Conservation (phyloP, 2,888 invertebrate species). For the Philereme transversata region DNA sequence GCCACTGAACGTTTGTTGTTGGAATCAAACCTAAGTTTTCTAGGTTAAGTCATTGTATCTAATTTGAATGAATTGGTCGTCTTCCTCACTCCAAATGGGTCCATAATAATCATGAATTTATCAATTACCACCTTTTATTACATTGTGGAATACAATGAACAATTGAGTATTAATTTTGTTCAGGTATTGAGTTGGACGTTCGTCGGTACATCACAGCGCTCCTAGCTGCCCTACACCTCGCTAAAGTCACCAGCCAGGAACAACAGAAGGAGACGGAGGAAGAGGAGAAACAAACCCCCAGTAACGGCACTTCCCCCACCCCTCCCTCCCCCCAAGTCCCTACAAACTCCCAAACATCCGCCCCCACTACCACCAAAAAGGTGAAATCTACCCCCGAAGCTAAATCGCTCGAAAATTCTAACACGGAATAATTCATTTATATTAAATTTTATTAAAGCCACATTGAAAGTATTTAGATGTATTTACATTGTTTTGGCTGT, state of each 20-base stretch:
- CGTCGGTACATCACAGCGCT: slow-evolving; percentile 74
- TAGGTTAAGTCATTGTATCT: too few relatives aligned
- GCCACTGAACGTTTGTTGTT: too few relatives aligned
- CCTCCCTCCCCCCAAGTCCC: slow-evolving; percentile 42
- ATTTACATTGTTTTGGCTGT: slow-evolving; percentile 66
- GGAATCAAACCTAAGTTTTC: too few relatives aligned
- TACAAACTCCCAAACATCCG: slow-evolving; percentile 41
- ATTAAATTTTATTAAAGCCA: slow-evolving; percentile 49
- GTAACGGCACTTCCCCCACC: slow-evolving; percentile 45
- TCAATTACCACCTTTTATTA: too few relatives aligned
- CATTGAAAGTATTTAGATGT: slow-evolving; percentile 59
- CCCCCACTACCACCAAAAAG: slow-evolving; percentile 60
- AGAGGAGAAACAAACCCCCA: slow-evolving; percentile 35
- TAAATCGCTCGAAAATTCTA: slow-evolving; percentile 59
- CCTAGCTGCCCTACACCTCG: slow-evolving; percentile 73
- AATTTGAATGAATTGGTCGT: too few relatives aligned
- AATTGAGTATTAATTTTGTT: not conserved
- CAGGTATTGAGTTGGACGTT: slow-evolving; percentile 73
- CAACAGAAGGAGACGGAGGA: slow-evolving; percentile 49
- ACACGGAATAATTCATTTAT: slow-evolving; percentile 37
- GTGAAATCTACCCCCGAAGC: slow-evolving; percentile 71
- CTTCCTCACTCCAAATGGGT: too few relatives aligned
- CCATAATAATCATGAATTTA: too few relatives aligned
- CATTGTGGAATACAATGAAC: too few relatives aligned
- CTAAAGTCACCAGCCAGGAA: slow-evolving; percentile 69